phyloP scores from a whole-genome alignment of 1,140 invertebrate genomes.

The Stenopsyche tienmushanensis region DNA sequence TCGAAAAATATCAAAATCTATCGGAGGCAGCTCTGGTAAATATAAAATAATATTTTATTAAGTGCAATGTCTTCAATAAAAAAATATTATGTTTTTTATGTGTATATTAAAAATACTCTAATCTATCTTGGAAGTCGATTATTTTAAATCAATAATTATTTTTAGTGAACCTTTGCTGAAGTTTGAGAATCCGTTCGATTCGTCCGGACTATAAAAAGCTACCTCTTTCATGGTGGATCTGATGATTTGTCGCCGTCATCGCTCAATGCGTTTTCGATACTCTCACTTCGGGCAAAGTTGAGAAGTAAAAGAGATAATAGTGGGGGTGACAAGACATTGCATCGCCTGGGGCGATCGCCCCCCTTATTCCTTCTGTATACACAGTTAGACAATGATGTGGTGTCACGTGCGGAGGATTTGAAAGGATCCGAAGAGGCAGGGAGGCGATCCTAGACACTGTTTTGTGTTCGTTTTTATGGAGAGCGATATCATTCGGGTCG shows the following conservation, averaged over 20 bases:
- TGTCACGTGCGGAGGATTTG: too few relatives aligned
- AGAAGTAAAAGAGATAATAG: neutral
- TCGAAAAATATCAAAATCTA: too few relatives aligned
- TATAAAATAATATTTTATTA: too few relatives aligned
- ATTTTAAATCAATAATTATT: too few relatives aligned
- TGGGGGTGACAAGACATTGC: neutral
- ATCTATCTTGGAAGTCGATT: too few relatives aligned
- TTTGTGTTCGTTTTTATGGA: constrained; percentile 26
- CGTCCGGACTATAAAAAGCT: neutral
- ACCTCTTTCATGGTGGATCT: neutral
- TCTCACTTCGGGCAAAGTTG: neutral
- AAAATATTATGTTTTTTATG: too few relatives aligned
- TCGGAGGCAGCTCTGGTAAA: too few relatives aligned
- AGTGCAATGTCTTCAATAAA: too few relatives aligned
- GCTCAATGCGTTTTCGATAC: neutral
- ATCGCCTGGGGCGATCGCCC: too few relatives aligned
- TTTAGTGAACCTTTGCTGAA: neutral
- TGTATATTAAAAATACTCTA: too few relatives aligned
- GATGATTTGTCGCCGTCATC: neutral
- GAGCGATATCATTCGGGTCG: constrained; percentile 17
- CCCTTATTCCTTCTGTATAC: too few relatives aligned
- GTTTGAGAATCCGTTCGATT: neutral
- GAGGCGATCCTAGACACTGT: neutral
- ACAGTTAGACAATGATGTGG: constrained; percentile 19
- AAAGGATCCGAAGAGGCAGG: neutral